Conservation (phyloP, 2,888 invertebrate genomes). For the Trachelus troglodyta region DNA sequence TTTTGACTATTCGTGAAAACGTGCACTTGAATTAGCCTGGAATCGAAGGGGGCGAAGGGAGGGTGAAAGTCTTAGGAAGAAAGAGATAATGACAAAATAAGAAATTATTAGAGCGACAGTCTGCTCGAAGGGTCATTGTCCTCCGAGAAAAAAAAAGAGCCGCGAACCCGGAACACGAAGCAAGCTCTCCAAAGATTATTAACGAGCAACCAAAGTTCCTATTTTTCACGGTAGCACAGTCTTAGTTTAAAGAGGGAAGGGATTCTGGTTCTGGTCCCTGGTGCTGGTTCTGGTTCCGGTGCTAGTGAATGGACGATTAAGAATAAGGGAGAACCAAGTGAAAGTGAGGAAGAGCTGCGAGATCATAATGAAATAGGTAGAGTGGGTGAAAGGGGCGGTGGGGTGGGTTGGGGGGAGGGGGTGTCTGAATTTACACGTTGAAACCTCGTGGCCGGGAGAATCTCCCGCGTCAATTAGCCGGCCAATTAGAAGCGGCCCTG, state of each 20-base stretch:
- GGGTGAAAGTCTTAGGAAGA: slow-evolving; percentile 25
- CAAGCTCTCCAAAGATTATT: slow-evolving; percentile 7
- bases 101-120: too few relatives aligned
- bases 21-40: not conserved
- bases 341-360: slow-evolving; percentile 16
- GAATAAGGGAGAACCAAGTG: slow-evolving; percentile 24
- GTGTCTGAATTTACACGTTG: slow-evolving; percentile 24
- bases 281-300: too few relatives aligned
- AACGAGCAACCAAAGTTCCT: slow-evolving; percentile 64
- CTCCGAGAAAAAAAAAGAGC: slow-evolving; percentile 10
- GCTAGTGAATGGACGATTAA: not conserved
- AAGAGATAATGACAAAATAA: slow-evolving; percentile 2
- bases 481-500: slow-evolving; percentile 64
- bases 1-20: too few relatives aligned
- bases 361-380: slow-evolving; percentile 17
- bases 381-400: not conserved
- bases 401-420: not conserved
- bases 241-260: slow-evolving; percentile 2
- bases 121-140: slow-evolving; percentile 3
- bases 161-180: not conserved
- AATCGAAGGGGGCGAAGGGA: slow-evolving; percentile 21
- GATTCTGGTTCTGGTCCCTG: too few relatives aligned
- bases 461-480: slow-evolving; percentile 64
- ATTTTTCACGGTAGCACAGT: slow-evolving; percentile 57
- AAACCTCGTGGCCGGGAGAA: slow-evolving; percentile 56